Evolutionary conservation across 2,797 vertebrate species (phyloP), one percentile per base, ranked within the genome.

Genomic region (Gymnopithys bicolor): DNA sequence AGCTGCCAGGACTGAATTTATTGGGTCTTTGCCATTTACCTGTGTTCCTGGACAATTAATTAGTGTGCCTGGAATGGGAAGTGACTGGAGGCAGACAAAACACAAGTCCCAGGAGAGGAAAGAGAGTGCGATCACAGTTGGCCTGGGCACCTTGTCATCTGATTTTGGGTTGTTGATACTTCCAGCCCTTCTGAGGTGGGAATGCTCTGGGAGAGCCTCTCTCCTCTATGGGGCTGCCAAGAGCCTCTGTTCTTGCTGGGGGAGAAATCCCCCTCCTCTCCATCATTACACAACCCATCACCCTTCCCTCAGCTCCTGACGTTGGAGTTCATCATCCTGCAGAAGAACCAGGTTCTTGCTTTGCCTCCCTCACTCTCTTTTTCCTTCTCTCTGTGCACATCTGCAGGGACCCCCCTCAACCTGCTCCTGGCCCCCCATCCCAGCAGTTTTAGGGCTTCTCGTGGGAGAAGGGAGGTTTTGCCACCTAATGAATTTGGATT

Each of bases 401-500:
- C 62, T 7, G 9, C 39, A 37, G 24, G 15, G 48, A 2, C 13
- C 17, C 37, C 37, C 74, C 58, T 8, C 0, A 3, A 4, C 24
- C 70, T 19, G 27, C 46, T 56, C 39, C 59, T 4, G 4, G 6
- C 17, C 28, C 69, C 67, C 35, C 39, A 19, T 13, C 62, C 64
- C 59, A 7, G 19, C 71, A 33, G 32, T n/a, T 60, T 48, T 7
- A 5, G 75, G 64, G 62, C 21, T 58, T 12, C 28, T 0, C 3
- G 5, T 2, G 46, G 76, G 66, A 79, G 37, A 74, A 62, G 58
- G 87, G 78, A 96, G 88, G 91, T 93, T 98, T 89, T 41, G 78
- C 94, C 91, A 24, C 95, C 73, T 95, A 95, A 97, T 97, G 97
- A 98, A 97, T 97, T 97, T 97, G 93, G 97, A 97, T 98, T 98